Percentiles rank a stretch among this genome's conserved stretches.
Conservation (phyloP, 2,888 invertebrate genomes). For the Diloba caeruleocephala region DNA sequence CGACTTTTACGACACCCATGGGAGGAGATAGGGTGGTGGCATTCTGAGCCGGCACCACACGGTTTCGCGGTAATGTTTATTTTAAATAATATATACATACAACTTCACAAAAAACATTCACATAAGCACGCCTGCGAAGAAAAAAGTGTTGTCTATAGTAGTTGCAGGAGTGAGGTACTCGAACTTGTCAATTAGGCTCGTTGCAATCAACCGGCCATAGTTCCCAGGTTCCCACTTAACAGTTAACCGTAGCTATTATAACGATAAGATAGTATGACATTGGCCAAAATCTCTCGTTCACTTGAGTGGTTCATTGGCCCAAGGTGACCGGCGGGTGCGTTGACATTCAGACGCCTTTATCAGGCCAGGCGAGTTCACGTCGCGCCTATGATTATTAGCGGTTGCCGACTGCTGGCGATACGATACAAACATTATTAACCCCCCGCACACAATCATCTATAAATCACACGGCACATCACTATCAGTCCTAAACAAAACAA, state of each 20-base stretch:
- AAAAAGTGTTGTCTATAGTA: neutral
- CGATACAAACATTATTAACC: conserved; percentile 17
- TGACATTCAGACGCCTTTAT: conserved; percentile 86
- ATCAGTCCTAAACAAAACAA: conserved; percentile 22
- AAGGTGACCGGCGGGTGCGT: conserved; percentile 85
- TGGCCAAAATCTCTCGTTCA: conserved; percentile 75
- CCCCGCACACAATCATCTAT: conserved; percentile 23
- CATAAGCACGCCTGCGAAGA: neutral
- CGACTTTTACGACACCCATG: too few species aligned
- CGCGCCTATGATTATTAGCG: conserved; percentile 71
- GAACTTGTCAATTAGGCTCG: conserved; percentile 28
- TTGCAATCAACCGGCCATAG: conserved; percentile 17
- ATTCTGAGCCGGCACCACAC: too few species aligned
- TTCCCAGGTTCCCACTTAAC: conserved; percentile 35
- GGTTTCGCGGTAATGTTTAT: too few species aligned
- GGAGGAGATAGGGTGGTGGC: too few species aligned
- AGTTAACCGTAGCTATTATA: conserved; percentile 45
- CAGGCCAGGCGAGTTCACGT: conserved; percentile 69
- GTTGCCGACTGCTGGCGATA: conserved; percentile 52
- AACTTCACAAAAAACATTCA: too few species aligned
- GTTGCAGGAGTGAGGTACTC: conserved; percentile 9
- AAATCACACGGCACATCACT: conserved; percentile 30
- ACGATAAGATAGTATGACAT: conserved; percentile 74
- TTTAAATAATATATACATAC: too few species aligned
- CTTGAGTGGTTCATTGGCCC: conserved; percentile 68